Evolutionary conservation across 2,113 vertebrate genomes (phyloP), one percentile per base, ranked within the genome.

Genomic region (Setophaga coronata): DNA sequence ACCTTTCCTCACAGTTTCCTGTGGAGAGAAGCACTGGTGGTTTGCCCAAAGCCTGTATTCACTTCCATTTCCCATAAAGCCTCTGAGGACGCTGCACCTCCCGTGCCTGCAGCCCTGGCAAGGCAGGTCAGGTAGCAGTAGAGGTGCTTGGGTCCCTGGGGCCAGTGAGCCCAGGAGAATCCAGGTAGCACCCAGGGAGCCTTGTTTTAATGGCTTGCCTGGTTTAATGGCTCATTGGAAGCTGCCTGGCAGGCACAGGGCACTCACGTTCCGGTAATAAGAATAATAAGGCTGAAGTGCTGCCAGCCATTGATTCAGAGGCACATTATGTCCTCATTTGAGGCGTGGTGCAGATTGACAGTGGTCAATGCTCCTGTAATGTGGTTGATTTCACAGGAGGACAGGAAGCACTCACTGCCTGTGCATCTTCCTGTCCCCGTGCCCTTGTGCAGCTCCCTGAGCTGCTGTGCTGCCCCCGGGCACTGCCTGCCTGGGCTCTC

Each of bases 291-390:
- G 65, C 67, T 93, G 89, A 84, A 91, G 83, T 2, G 0, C 58
- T 93, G 94, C 95, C 91, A 96, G 89, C 3, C 0, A 95, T 94
- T 95, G 95, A 96, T 95, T 94, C 40, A 17, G 83, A 62, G 94
- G 80, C 66, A 5, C 84, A 67, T 97, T 96, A 92, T 70, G 71
- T 91, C 48, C 89, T 89, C 79, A 60, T 92, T 74, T 85, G 79
- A 95, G 94, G 76, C 14, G 0, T 23, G 13, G 74, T 1, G 0
- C 43, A 23, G 93, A 95, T 92, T 94, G 82, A 79, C 93, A 84
- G 87, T 60, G 92, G 84, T 89, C 96, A 94, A 7, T 94, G 92
- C 89, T 77, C 45, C 29, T 69, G 53, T 97, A 82, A 91, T 89
- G 76, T 28, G 50, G 74, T 47, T 93, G 81, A 74, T 93, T 76